A percentile compares a stretch with the other conserved stretches of the same genome.
Evolutionary conservation across 2,888 invertebrate genomes (phyloP).

Genomic region (Chorisops tibialis): DNA sequence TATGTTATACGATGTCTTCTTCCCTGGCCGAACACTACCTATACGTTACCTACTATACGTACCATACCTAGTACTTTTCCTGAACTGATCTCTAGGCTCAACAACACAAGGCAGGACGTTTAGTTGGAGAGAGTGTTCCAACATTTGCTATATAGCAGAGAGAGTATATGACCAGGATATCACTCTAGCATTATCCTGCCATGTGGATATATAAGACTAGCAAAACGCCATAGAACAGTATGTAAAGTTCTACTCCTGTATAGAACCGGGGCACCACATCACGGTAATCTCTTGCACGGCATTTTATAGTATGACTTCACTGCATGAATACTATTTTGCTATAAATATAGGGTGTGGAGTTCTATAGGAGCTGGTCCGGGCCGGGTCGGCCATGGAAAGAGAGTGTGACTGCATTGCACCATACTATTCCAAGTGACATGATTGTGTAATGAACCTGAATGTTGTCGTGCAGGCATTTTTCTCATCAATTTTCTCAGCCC

Average conservation of each 20-base stretch:
- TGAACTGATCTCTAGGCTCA: conserved; percentile 4
- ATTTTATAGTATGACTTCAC: conserved; percentile 25
- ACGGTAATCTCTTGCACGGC: conserved; percentile 13
- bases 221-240: too few relatives aligned
- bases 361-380: conserved; percentile 1
- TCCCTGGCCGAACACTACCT: conserved; percentile 13
- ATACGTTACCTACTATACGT: too few relatives aligned
- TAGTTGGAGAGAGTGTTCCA: conserved; percentile 20
- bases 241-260: not conserved
- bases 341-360: conserved; percentile 17
- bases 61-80: not conserved
- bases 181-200: too few relatives aligned
- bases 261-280: not conserved
- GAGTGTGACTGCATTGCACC: conserved; percentile 34
- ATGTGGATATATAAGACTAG: too few relatives aligned
- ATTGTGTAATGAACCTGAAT: conserved; percentile 35
- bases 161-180: too few relatives aligned
- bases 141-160: conserved; percentile 6
- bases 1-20: conserved; percentile 3
- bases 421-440: conserved; percentile 34
- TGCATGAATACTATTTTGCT: conserved; percentile 27
- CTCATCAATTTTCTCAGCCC: conserved; percentile 31
- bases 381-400: conserved; percentile 8
- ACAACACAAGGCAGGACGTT: conserved; percentile 17
- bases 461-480: conserved; percentile 32